phyloP scores from a whole-genome alignment of 2,888 invertebrate species.

The Stictocephala bisonia region DNA sequence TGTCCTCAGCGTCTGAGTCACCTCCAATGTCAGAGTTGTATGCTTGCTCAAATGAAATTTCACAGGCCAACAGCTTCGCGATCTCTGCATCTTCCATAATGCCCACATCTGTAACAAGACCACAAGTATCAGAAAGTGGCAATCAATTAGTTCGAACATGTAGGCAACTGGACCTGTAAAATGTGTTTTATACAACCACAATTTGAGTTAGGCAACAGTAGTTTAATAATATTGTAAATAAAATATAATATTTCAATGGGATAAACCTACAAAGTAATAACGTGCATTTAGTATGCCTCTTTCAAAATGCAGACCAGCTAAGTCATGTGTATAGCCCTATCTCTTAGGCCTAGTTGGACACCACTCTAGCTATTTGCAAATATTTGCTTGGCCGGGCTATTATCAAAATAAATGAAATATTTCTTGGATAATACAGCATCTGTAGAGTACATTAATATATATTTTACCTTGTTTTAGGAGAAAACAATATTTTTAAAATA shows the following conservation, averaged over 20 bases:
- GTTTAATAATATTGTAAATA: neutral
- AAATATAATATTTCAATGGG: neutral
- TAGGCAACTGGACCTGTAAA: no score
- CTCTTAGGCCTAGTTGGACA: neutral
- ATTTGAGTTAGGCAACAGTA: neutral
- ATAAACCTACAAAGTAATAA: neutral
- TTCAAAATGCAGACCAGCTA: neutral
- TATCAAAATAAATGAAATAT: neutral
- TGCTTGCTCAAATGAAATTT: neutral
- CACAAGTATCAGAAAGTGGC: no score
- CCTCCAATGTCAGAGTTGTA: neutral
- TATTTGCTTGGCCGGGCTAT: neutral
- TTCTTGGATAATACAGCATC: neutral
- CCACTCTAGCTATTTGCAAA: neutral
- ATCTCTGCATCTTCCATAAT: neutral
- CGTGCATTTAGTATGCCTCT: neutral
- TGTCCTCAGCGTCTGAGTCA: neutral
- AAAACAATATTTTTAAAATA: neutral
- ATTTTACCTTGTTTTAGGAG: neutral
- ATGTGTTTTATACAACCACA: neutral
- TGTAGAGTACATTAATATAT: neutral
- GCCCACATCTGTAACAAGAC: no score
- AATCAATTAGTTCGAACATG: no score
- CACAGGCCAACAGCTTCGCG: neutral
- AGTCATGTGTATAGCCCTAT: neutral